Evolutionary conservation across 2,888 invertebrate genomes (phyloP).

Genomic region (Hesperia comma): DNA sequence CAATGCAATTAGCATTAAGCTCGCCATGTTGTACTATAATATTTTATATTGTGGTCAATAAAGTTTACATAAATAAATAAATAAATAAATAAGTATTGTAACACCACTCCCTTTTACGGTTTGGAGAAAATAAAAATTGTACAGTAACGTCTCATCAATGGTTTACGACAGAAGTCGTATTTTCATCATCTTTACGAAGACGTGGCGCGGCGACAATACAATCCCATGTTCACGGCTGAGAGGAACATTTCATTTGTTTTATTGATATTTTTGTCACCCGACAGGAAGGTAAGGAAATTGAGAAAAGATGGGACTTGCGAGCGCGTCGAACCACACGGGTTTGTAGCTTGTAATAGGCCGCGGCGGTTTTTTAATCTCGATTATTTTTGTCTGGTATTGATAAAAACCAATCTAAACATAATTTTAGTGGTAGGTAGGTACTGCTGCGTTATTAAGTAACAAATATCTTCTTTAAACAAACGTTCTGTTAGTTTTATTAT

Average conservation of each 20-base stretch:
- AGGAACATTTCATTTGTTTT: conserved; percentile 64
- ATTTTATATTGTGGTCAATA: too few species aligned
- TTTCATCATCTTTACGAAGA: conserved; percentile 28
- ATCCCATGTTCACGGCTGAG: conserved; percentile 51
- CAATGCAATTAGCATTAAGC: too few species aligned
- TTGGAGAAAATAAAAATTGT: neutral
- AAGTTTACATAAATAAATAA: too few species aligned
- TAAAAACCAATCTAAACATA: neutral
- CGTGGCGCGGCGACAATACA: conserved; percentile 38
- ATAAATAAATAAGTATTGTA: neutral
- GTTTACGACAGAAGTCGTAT: conserved; percentile 21
- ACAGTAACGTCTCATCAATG: conserved; percentile 11
- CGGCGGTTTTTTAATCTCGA: neutral
- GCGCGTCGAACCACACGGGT: conserved; percentile 19
- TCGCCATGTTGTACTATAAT: too few species aligned
- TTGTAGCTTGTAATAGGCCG: neutral
- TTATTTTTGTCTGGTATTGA: neutral
- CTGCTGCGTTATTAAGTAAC: too few species aligned
- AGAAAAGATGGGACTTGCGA: conserved; percentile 31
- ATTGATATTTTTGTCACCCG: conserved; percentile 52
- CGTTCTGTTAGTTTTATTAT: too few species aligned
- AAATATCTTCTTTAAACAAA: too few species aligned
- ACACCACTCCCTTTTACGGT: neutral
- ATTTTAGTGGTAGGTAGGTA: neutral
- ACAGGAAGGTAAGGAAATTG: conserved; percentile 35